These are phyloP conservation scores for Alectoris magna DNA, from an alignment of 2,797 vertebrate species.

Conservation along the genomic window DNA sequence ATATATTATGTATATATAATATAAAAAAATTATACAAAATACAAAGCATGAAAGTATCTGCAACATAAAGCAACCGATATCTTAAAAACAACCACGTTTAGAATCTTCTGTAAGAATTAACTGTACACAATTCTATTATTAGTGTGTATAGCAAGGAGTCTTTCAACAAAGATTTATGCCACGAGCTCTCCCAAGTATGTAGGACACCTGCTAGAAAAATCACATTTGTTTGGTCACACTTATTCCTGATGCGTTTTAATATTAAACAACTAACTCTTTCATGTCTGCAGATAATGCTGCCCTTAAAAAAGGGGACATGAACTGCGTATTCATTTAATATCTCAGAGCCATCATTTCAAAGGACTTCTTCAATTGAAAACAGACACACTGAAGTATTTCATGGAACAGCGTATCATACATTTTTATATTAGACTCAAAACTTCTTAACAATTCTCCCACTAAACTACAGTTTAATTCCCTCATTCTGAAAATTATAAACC, in stretches of 20 bases:
- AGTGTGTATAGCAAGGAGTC: not conserved
- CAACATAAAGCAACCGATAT: not conserved
- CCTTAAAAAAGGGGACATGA: not conserved
- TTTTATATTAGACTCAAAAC: conserved; percentile 13
- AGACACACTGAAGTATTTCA: conserved; percentile 16
- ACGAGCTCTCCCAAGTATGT: not conserved
- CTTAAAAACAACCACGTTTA: not conserved
- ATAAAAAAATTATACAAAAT: not conserved
- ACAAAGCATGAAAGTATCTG: not conserved
- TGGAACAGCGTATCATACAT: not conserved
- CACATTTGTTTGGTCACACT: not conserved
- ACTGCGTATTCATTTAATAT: conserved; percentile 25
- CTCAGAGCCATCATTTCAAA: conserved; percentile 43
- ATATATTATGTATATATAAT: too few species aligned
- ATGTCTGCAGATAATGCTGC: not conserved
- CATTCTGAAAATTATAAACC: conserved; percentile 28
- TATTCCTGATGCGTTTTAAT: not conserved
- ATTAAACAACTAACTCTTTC: not conserved
- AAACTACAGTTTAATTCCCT: not conserved
- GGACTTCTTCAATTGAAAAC: conserved; percentile 42
- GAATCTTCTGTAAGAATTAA: not conserved
- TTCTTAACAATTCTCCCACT: conserved; percentile 1
- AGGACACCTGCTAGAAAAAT: conserved; percentile 4
- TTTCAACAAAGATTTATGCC: not conserved
- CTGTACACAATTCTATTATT: not conserved